Evolutionary conservation across 1,140 invertebrate species (phyloP).

Genomic region (Drosophila arawakana): DNA sequence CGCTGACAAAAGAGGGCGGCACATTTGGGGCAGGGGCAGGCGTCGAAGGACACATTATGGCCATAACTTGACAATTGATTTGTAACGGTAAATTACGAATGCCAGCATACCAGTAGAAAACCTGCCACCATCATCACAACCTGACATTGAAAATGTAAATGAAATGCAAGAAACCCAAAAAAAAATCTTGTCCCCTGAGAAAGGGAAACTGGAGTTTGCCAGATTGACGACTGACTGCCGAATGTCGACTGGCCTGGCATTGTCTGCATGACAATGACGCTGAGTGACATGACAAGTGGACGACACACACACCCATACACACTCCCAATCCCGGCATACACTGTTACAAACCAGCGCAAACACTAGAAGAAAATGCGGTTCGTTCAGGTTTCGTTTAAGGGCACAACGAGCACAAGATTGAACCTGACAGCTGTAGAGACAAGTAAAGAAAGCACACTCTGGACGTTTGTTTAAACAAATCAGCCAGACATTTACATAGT

Average conservation of each 20-base stretch:
- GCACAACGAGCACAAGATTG: constrained; percentile 56
- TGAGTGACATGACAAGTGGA: constrained; percentile 81
- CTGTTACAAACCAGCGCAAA: constrained; percentile 44
- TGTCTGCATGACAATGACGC: constrained; percentile 74
- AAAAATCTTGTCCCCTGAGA: constrained; percentile 7
- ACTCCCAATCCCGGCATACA: constrained; percentile 13
- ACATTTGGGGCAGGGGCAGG: neutral
- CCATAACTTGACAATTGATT: constrained; percentile 76
- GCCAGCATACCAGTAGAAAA: constrained; percentile 49
- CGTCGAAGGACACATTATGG: constrained; percentile 15
- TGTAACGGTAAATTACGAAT: constrained; percentile 77
- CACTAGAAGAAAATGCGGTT: constrained; percentile 56
- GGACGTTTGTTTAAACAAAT: constrained; percentile 77
- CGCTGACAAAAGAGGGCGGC: constrained; percentile 5
- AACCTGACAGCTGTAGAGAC: constrained; percentile 69
- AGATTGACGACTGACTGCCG: constrained; percentile 44
- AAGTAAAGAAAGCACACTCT: constrained; percentile 51
- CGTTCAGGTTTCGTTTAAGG: constrained; percentile 46
- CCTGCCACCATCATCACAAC: neutral
- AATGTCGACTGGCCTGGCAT: constrained; percentile 40
- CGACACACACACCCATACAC: constrained; percentile 52
- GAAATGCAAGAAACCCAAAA: constrained; percentile 55
- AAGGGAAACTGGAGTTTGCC: constrained; percentile 9
- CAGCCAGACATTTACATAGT: constrained; percentile 52
- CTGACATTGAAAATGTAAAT: constrained; percentile 76